A percentile compares a stretch with the other conserved stretches of the same genome.
Evolutionary conservation across 2,888 invertebrate genomes (phyloP).

Genomic region (Spisula subtruncata): DNA sequence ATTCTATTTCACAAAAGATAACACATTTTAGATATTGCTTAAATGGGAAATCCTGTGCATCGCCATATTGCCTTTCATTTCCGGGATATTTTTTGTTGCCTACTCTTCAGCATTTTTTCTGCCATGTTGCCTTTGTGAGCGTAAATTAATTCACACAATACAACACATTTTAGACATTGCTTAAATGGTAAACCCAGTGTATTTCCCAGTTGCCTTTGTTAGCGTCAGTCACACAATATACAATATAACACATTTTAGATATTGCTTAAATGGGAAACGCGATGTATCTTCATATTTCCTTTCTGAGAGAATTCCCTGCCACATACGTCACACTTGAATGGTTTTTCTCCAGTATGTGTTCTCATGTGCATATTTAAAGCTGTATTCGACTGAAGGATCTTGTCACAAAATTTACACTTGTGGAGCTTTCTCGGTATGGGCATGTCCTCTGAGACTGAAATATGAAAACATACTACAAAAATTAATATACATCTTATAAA

Average conservation of each 20-base stretch:
- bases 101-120: too few relatives aligned
- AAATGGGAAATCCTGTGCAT: conserved; percentile 38
- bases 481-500: too few relatives aligned
- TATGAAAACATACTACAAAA: too few relatives aligned
- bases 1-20: too few relatives aligned
- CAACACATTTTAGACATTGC: too few relatives aligned
- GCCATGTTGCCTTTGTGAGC: too few relatives aligned
- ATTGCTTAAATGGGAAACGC: conserved; percentile 28
- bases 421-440: background rate
- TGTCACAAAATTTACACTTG: background rate
- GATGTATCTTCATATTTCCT: conserved; percentile 44
- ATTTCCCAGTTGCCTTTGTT: too few relatives aligned
- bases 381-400: background rate
- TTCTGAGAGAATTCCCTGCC: conserved; percentile 30
- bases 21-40: background rate
- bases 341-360: conserved; percentile 50
- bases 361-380: conserved; percentile 35
- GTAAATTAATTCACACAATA: too few relatives aligned
- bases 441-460: background rate
- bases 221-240: too few relatives aligned
- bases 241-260: too few relatives aligned
- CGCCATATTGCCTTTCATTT: conserved; percentile 46
- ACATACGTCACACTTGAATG: conserved; percentile 42
- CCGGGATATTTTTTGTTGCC: too few relatives aligned
- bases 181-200: conserved; percentile 37